Evolutionary conservation across 2,113 vertebrate species (phyloP).

Genomic region (Oryzias javanicus): DNA sequence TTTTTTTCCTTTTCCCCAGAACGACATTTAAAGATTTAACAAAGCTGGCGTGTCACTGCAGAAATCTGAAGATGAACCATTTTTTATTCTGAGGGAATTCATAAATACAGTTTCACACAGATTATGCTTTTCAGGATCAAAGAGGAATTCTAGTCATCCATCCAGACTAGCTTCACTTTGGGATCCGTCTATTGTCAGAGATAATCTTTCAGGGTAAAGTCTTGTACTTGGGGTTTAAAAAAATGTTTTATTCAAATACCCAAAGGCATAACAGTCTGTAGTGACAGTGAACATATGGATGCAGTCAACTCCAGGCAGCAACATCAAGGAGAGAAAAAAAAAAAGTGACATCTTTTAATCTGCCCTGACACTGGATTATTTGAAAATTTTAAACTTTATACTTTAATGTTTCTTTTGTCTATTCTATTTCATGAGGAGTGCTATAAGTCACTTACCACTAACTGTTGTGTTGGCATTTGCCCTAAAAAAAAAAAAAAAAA

Average conservation of each 20-base stretch:
- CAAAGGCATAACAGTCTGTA: slow-evolving; percentile 21
- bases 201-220: slow-evolving; percentile 34
- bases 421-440: background rate
- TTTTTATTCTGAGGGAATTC: slow-evolving; percentile 31
- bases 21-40: slow-evolving; percentile 34
- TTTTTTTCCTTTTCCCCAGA: slow-evolving; percentile 1
- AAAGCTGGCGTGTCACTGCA: slow-evolving; percentile 28
- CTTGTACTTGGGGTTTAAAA: slow-evolving; percentile 26
- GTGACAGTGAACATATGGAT: slow-evolving; percentile 29
- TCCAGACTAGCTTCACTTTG: slow-evolving; percentile 20
- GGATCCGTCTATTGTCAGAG: slow-evolving; percentile 43
- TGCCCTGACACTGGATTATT: slow-evolving; percentile 45
- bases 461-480: background rate
- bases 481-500: no score
- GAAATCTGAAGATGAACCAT: slow-evolving; percentile 25
- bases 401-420: background rate
- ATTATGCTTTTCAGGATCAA: slow-evolving; percentile 43
- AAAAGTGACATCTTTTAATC: slow-evolving; percentile 29
- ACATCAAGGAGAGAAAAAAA: slow-evolving; percentile 7
- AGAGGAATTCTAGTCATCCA: slow-evolving; percentile 34
- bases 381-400: slow-evolving; percentile 16
- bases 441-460: background rate
- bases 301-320: slow-evolving; percentile 20
- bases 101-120: slow-evolving; percentile 16
- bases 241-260: slow-evolving; percentile 41